Evolutionary conservation across 2,888 invertebrate genomes (phyloP).

Genomic region (Lepidocyrtoides sp.): DNA sequence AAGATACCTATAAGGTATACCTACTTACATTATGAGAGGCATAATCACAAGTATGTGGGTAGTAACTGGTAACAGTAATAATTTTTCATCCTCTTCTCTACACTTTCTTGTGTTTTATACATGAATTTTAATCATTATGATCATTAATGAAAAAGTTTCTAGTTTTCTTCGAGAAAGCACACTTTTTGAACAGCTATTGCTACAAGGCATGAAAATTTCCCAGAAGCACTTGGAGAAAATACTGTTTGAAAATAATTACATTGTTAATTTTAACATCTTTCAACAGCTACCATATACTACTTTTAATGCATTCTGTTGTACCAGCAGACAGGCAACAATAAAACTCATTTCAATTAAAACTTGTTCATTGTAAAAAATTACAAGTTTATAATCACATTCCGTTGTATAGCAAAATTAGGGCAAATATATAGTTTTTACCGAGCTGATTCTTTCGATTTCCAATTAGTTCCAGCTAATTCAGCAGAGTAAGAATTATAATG

Average conservation of each 20-base stretch:
- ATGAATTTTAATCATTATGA: slow-evolving; percentile 45
- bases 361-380: background rate
- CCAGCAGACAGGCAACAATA: background rate
- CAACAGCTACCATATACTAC: background rate
- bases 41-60: background rate
- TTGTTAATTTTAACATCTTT: slow-evolving; percentile 24
- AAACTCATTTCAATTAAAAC: background rate
- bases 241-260: background rate
- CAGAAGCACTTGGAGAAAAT: background rate
- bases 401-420: background rate
- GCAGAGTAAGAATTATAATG: slow-evolving; percentile 2
- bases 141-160: slow-evolving; percentile 53
- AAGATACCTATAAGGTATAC: too few species aligned
- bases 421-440: background rate
- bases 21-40: background rate
- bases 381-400: background rate
- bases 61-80: background rate
- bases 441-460: slow-evolving; percentile 31
- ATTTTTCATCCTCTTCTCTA: slow-evolving; percentile 18
- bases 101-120: slow-evolving; percentile 25
- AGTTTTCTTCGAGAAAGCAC: slow-evolving; percentile 38
- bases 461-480: slow-evolving; percentile 52
- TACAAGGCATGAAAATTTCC: slow-evolving; percentile 40
- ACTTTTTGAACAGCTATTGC: slow-evolving; percentile 42
- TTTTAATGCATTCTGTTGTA: too few species aligned